phyloP scores from a whole-genome alignment of 2,113 vertebrate genomes.

The Himantopus leucocephalus region DNA sequence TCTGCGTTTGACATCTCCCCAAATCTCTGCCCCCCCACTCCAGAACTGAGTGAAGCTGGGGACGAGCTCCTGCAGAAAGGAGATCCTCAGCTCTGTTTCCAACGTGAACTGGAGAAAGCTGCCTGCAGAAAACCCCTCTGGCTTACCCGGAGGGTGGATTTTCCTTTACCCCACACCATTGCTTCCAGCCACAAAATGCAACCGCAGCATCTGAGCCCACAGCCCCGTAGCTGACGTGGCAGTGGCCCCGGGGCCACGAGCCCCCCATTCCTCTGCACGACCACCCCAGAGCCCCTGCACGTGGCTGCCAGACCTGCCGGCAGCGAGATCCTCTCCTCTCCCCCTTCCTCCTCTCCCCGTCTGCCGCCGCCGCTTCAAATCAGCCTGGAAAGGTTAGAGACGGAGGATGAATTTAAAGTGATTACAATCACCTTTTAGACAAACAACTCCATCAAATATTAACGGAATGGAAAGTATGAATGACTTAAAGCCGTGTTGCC shows the following conservation, averaged over 20 bases:
- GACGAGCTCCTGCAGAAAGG: not conserved
- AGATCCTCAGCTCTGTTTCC: not conserved
- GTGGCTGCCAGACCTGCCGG: not conserved
- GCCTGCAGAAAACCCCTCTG: not conserved
- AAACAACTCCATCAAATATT: constrained; percentile 71
- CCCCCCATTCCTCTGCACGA: rapidly evolving
- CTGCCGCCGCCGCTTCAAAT: constrained; percentile 24
- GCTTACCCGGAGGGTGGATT: rapidly evolving
- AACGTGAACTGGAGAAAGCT: not conserved
- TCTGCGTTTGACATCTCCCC: not conserved
- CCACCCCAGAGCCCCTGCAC: not conserved
- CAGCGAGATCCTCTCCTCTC: not conserved
- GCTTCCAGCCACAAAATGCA: not conserved
- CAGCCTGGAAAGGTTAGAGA: constrained; percentile 68
- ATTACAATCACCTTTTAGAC: constrained; percentile 72
- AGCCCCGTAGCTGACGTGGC: too few species aligned
- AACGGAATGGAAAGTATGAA: constrained; percentile 21
- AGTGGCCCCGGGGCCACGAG: not conserved
- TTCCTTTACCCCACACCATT: not conserved
- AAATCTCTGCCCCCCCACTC: rapidly evolving
- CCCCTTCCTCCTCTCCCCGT: not conserved
- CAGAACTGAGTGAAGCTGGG: not conserved
- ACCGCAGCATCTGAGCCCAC: too few species aligned
- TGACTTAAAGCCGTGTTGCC: constrained; percentile 28
- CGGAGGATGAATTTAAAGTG: constrained; percentile 68